Evolutionary conservation across 2,888 invertebrate species (phyloP).

Genomic region (Stenichneumon culpator): DNA sequence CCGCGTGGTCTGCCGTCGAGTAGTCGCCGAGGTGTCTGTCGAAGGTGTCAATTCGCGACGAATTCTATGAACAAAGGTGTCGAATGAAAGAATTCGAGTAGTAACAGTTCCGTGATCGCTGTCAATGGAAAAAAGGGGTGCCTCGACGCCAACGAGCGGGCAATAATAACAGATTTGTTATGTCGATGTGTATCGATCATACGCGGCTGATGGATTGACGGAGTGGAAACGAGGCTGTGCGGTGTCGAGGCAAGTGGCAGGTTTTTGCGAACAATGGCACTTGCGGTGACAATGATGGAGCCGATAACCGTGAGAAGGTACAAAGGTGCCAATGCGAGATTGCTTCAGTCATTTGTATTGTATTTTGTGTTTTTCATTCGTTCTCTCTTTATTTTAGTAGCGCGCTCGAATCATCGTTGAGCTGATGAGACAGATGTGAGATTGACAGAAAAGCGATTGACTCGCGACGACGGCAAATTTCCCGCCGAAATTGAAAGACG

Average conservation of each 20-base stretch:
- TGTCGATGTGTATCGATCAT: slow-evolving; percentile 28
- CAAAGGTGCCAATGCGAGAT: slow-evolving; percentile 5
- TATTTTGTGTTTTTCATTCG: not conserved
- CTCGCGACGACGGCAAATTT: too few relatives aligned
- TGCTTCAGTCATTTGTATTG: not conserved
- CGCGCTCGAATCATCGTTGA: not conserved
- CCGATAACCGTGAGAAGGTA: slow-evolving; percentile 20
- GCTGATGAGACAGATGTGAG: too few relatives aligned
- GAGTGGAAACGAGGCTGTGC: slow-evolving; percentile 24
- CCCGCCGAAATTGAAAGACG: too few relatives aligned
- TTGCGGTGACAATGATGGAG: not conserved
- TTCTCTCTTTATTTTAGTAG: not conserved
- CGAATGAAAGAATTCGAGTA: slow-evolving; percentile 12
- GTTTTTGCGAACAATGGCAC: slow-evolving; percentile 3
- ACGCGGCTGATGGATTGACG: slow-evolving; percentile 6
- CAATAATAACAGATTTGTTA: slow-evolving; percentile 48
- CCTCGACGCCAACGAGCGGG: not conserved
- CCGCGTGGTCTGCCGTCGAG: not conserved
- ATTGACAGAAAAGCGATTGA: too few relatives aligned
- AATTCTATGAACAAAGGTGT: slow-evolving; percentile 52
- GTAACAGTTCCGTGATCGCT: slow-evolving; percentile 5
- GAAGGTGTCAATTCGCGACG: slow-evolving; percentile 62
- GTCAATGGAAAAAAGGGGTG: slow-evolving; percentile 13
- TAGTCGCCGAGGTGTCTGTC: slow-evolving; percentile 41
- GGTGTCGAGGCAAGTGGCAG: slow-evolving; percentile 21